Evolutionary conservation across 2,888 invertebrate species (phyloP).

Genomic region (Gastracanthus pulcherrimus): DNA sequence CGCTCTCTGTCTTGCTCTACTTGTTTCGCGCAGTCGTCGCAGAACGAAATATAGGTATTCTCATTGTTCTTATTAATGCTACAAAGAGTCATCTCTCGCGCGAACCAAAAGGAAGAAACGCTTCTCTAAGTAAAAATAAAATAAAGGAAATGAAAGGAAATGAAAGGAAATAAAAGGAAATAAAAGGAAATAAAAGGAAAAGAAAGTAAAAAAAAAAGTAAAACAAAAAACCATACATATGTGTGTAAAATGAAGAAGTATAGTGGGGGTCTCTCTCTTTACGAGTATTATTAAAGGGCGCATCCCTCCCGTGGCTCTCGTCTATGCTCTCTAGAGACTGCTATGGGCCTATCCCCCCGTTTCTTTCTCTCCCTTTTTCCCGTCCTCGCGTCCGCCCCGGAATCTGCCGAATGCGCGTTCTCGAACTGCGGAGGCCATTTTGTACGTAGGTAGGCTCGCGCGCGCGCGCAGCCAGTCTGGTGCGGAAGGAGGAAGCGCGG

Average conservation of each 20-base stretch:
- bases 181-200: no score
- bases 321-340: not conserved
- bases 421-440: constrained; percentile 53
- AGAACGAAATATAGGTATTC: not conserved
- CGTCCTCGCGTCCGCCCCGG: not conserved
- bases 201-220: no score
- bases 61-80: not conserved
- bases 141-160: no score
- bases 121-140: no score
- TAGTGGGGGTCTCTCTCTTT: no score
- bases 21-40: constrained; percentile 5
- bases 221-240: no score
- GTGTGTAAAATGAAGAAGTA: no score
- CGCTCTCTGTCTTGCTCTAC: not conserved
- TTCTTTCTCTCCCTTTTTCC: not conserved
- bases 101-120: no score
- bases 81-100: no score
- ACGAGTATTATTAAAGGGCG: no score
- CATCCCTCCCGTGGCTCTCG: not conserved
- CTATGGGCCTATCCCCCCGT: no score
- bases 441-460: constrained; percentile 36
- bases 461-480: constrained; percentile 1
- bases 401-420: constrained; percentile 32
- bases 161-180: no score
- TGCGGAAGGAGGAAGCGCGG: constrained; percentile 51